Conservation (phyloP, 2,888 invertebrate species). For the Teleogryllus oceanicus region DNA sequence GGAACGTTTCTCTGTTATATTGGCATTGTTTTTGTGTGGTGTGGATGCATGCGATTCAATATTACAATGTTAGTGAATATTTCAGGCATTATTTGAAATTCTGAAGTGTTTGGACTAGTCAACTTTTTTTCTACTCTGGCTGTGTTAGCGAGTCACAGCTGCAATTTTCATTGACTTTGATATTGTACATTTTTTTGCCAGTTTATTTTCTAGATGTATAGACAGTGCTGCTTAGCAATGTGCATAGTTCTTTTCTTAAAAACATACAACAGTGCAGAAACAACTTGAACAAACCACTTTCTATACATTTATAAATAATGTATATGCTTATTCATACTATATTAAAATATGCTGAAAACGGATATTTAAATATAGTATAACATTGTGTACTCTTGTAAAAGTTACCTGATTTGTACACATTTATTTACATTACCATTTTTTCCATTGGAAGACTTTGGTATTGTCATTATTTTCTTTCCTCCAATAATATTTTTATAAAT, state of each 20-base stretch:
- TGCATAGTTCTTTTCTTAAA: slow-evolving; percentile 2
- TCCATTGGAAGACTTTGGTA: background rate
- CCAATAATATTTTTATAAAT: slow-evolving; percentile 2
- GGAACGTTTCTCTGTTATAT: slow-evolving; percentile 9
- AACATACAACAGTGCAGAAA: background rate
- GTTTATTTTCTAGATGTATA: slow-evolving; percentile 4
- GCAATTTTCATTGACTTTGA: slow-evolving; percentile 18
- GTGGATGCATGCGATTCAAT: slow-evolving; percentile 9
- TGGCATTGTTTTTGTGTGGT: slow-evolving; percentile 18
- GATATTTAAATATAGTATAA: slow-evolving; percentile 18
- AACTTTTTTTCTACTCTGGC: slow-evolving; percentile 10
- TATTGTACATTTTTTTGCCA: background rate
- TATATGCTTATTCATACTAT: background rate
- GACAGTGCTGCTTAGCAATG: background rate
- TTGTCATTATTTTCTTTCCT: background rate
- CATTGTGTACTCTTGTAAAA: slow-evolving; percentile 3
- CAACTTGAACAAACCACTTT: slow-evolving; percentile 7
- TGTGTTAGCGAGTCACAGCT: slow-evolving; percentile 6
- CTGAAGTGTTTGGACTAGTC: background rate
- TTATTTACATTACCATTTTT: background rate
- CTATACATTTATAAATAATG: slow-evolving; percentile 11
- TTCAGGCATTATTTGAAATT: background rate
- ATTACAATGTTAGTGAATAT: background rate
- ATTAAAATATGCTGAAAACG: background rate
- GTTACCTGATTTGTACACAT: slow-evolving; percentile 6